These are phyloP conservation scores for Bostrychus sinensis DNA, from an alignment of 2,113 vertebrate species.

Conservation along the genomic window DNA sequence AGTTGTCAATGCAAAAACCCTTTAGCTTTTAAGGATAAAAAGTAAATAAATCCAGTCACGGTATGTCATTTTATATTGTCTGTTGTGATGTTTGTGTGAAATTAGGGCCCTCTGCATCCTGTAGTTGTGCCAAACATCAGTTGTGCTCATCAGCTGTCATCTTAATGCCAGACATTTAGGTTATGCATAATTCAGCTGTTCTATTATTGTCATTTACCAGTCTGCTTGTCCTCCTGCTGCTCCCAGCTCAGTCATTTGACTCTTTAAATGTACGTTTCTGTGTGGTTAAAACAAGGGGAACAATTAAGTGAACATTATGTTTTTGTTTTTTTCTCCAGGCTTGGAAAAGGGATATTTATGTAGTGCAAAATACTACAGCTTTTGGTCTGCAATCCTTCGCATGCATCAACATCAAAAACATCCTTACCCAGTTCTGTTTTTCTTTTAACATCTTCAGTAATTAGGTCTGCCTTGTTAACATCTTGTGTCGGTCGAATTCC, in stretches of 20 bases:
- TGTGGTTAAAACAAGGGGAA: not conserved
- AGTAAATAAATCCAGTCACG: not conserved
- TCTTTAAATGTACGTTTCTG: not conserved
- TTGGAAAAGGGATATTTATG: not conserved
- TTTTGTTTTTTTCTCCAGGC: not conserved
- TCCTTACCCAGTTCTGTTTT: no score
- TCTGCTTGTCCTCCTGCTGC: not conserved
- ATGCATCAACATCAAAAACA: no score
- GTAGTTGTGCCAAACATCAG: conserved; percentile 13
- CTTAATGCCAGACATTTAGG: conserved; percentile 11
- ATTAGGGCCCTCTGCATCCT: not conserved
- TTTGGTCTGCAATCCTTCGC: no score
- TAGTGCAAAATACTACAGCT: no score
- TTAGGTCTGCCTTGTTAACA: no score
- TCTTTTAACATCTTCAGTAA: no score
- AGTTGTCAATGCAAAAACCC: not conserved
- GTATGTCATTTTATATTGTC: not conserved
- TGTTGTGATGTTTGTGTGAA: not conserved
- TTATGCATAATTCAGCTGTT: conserved; percentile 20
- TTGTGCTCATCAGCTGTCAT: conserved; percentile 14
- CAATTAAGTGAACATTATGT: not conserved
- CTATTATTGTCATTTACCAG: conserved; percentile 12
- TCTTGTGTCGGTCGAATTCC: no score
- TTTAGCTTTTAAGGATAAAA: not conserved
- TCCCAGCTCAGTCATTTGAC: not conserved